These are phyloP conservation scores for Halcyon leucocephala DNA, from an alignment of 2,797 vertebrate genomes.

Conservation along the genomic window DNA sequence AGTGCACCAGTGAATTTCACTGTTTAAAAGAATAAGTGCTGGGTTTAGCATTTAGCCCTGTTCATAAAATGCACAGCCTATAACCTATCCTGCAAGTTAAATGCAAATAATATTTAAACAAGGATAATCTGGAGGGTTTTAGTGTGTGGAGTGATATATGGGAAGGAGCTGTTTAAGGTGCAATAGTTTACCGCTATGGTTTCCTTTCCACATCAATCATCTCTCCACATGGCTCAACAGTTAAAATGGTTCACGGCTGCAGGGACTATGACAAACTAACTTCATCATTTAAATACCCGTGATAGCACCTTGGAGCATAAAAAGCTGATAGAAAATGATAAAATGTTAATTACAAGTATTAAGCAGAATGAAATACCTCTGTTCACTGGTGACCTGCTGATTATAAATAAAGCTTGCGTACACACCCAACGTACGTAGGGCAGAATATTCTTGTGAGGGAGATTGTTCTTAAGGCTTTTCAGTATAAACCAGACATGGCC, in stretches of 20 bases:
- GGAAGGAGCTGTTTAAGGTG: constrained; percentile 46
- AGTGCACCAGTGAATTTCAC: neutral
- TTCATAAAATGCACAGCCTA: constrained; percentile 53
- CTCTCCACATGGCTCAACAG: constrained; percentile 41
- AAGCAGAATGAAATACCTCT: constrained; percentile 32
- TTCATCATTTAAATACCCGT: constrained; percentile 43
- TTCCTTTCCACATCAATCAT: constrained; percentile 66
- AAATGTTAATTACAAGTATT: constrained; percentile 70
- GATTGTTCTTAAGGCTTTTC: neutral
- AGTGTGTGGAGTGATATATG: constrained; percentile 58
- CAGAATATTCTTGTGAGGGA: neutral
- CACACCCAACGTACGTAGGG: neutral
- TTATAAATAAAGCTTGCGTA: constrained; percentile 2
- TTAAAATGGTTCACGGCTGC: constrained; percentile 60
- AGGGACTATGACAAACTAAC: constrained; percentile 36
- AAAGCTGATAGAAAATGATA: constrained; percentile 47
- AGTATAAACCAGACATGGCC: neutral
- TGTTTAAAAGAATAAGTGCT: constrained; percentile 20
- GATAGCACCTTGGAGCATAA: constrained; percentile 10
- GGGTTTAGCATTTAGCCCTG: constrained; percentile 55
- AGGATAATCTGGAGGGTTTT: constrained; percentile 71
- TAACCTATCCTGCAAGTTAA: constrained; percentile 69
- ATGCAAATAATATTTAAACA: constrained; percentile 80
- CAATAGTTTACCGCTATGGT: constrained; percentile 25
- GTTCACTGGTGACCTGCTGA: constrained; percentile 39